Conservation (phyloP, 2,113 vertebrate genomes). For the Perca fluviatilis region DNA sequence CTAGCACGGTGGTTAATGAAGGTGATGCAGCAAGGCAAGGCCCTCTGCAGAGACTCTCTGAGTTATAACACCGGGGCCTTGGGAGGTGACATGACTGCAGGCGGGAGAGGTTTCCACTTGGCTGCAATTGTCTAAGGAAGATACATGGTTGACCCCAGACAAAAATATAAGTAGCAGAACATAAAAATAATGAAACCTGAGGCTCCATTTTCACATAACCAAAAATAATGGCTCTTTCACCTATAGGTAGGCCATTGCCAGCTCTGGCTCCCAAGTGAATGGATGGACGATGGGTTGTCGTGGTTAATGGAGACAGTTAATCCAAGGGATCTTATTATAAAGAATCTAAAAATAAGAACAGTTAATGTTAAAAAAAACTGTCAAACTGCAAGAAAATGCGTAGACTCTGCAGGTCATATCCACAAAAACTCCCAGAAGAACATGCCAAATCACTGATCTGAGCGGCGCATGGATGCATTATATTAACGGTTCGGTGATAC, state of each 20-base stretch:
- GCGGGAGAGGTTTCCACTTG: constrained; percentile 57
- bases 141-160: constrained; percentile 58
- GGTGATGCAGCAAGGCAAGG: constrained; percentile 67
- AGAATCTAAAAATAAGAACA: constrained; percentile 19
- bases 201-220: constrained; percentile 50
- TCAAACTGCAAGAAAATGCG: neutral
- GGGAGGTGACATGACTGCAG: constrained; percentile 56
- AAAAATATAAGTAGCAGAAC: constrained; percentile 49
- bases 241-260: constrained; percentile 42
- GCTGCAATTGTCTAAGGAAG: constrained; percentile 63
- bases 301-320: constrained; percentile 22
- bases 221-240: constrained; percentile 52
- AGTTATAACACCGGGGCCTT: constrained; percentile 65
- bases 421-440: neutral
- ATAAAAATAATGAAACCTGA: constrained; percentile 63
- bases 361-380: neutral
- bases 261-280: constrained; percentile 8
- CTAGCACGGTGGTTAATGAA: constrained; percentile 66
- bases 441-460: constrained; percentile 18
- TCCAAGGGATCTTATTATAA: neutral
- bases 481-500: no score
- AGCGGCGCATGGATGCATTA: neutral
- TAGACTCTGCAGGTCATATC: neutral
- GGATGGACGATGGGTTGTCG: neutral
- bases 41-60: constrained; percentile 53